These are phyloP conservation scores for Cantharis rufa DNA, from an alignment of 2,888 invertebrate genomes.

Conservation along the genomic window DNA sequence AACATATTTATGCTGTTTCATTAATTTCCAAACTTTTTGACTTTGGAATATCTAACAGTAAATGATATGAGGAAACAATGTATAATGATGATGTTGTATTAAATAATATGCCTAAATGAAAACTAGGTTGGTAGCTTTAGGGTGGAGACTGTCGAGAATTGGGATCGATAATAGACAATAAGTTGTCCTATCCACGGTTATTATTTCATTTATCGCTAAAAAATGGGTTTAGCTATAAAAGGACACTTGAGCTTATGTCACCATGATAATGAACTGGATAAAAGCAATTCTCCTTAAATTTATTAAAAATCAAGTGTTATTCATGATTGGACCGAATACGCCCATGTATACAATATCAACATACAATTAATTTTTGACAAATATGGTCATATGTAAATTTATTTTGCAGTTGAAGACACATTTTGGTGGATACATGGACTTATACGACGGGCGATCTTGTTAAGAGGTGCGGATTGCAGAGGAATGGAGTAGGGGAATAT, in stretches of 20 bases:
- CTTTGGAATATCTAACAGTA: too few species aligned
- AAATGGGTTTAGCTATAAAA: not conserved
- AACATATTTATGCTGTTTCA: too few species aligned
- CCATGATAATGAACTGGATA: not conserved
- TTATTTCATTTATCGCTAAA: not conserved
- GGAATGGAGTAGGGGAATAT: slow-evolving; percentile 13
- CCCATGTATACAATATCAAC: slow-evolving; percentile 5
- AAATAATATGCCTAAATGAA: too few species aligned
- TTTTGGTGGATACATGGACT: not conserved
- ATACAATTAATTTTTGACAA: slow-evolving; percentile 22
- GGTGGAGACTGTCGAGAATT: not conserved
- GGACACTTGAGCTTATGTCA: not conserved
- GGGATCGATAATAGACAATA: not conserved
- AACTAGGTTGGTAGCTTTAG: not conserved
- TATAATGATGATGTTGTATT: too few species aligned
- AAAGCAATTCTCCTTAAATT: not conserved
- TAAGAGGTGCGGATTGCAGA: not conserved
- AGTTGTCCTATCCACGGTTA: not conserved
- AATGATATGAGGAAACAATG: too few species aligned
- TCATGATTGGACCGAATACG: not conserved
- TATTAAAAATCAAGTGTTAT: not conserved
- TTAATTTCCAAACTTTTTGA: too few species aligned
- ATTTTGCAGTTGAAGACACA: slow-evolving; percentile 9
- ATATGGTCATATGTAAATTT: slow-evolving; percentile 26
- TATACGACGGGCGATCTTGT: not conserved